These are phyloP conservation scores for Peromyscus californicus DNA, from an alignment of 2,113 vertebrate species.

Conservation along the genomic window DNA sequence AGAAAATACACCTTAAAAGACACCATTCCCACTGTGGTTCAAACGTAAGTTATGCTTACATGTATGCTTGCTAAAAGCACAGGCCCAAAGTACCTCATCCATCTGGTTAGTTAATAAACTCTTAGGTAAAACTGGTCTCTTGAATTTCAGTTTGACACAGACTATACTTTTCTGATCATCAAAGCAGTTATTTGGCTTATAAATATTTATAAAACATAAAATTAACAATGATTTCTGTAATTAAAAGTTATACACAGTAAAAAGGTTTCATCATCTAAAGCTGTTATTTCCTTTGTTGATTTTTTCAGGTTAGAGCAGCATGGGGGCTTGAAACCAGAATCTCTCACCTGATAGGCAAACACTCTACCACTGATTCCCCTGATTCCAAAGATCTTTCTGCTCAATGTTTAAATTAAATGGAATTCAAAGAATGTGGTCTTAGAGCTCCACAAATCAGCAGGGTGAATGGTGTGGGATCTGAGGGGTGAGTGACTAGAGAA, in stretches of 20 bases:
- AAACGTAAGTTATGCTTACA: background rate
- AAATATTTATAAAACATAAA: constrained; percentile 51
- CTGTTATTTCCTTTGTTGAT: constrained; percentile 44
- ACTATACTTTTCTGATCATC: constrained; percentile 43
- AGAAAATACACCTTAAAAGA: background rate
- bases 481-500: background rate
- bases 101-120: constrained; percentile 9
- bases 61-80: background rate
- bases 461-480: background rate
- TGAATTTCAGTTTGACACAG: constrained; percentile 45
- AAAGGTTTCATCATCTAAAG: background rate
- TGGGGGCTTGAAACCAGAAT: background rate
- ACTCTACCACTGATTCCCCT: background rate
- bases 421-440: constrained; percentile 19
- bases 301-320: background rate
- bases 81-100: background rate
- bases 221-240: background rate
- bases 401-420: constrained; percentile 38
- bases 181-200: constrained; percentile 43
- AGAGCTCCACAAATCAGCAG: background rate
- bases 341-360: background rate
- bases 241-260: constrained; percentile 26
- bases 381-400: constrained; percentile 14
- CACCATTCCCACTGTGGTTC: background rate
- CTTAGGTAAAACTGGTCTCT: background rate